Base-by-base conservation (phyloP, 2,888 invertebrate genomes). In the Cerastis rubricosa region DNA sequence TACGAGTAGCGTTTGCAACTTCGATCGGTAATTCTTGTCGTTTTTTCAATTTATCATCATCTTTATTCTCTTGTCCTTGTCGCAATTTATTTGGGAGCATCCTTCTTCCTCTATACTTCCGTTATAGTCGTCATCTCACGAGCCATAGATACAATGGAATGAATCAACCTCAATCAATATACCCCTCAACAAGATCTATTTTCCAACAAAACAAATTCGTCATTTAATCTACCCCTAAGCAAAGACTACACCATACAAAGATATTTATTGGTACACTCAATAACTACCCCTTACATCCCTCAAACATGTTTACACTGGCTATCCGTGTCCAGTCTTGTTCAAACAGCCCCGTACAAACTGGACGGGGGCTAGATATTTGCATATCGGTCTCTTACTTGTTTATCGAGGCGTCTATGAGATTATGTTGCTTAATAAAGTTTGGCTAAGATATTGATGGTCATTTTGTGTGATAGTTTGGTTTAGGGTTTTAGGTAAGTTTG, bases 321-420 rank as follows among this genome's bases (percentile, higher is more conserved):
- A 87, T 88, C 88, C 82, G 69, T 84, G 88, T 85, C 89, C 89
- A 85, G 87, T 81, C 82, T 66, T 85, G 83, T 83, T 68, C 86
- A 85, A 83, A 81, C 73, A 86, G 77, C 66, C 78, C 59, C 73
- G 70, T 54, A 80, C 85, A 87, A 78, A 88, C 79, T 77, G 84
- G 81, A 89, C 87, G 73, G 85, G 78, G 80, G 71, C 75, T 80
- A 80, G 69, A 77, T 90, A 85, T 91, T 91, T 91, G 84, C 90
- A 88, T 89, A 90, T 90, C 87, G 92, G 87, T 87, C 91, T 88
- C 90, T 90, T 90, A 88, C 81, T 81, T 90, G 90, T 91, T 91
- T 88, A 84, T 89, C 81, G 85, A 86, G 80, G 79, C 76, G 76
- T 78, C 88, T 85, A 86, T 76, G 78, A 85, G 86, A 91, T 90